phyloP scores from a whole-genome alignment of 2,888 invertebrate species.

The Euzetes globulus region DNA sequence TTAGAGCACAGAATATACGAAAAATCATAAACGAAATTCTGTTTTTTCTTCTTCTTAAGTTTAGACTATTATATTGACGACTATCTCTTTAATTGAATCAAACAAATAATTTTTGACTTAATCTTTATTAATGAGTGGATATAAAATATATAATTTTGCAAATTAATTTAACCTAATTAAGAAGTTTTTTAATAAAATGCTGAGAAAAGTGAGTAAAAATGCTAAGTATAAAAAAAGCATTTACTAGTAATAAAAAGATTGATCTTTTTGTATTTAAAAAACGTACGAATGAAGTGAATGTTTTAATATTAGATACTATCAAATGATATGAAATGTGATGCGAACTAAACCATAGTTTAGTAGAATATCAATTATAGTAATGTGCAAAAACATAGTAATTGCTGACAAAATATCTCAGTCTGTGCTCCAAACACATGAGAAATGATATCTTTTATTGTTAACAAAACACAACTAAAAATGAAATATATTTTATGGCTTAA shows the following conservation, averaged over 20 bases:
- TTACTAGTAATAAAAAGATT: no score
- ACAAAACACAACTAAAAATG: constrained; percentile 1
- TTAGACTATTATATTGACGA: neutral
- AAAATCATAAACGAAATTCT: neutral
- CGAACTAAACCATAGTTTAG: no score
- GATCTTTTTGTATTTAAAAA: no score
- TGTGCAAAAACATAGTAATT: neutral
- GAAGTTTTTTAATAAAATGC: no score
- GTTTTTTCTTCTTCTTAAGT: neutral
- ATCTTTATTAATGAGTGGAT: neutral
- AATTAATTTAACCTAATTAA: neutral
- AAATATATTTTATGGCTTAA: constrained; percentile 6
- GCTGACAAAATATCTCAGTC: neutral
- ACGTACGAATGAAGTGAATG: neutral
- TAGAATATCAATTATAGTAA: constrained; percentile 8
- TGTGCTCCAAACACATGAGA: neutral
- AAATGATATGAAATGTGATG: no score
- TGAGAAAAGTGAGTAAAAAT: no score
- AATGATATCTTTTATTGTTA: constrained; percentile 6
- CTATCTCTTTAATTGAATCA: neutral
- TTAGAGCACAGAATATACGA: neutral
- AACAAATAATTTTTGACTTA: neutral
- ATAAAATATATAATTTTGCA: neutral
- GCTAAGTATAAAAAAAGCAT: no score
- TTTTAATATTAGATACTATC: neutral